Conservation (phyloP, 2,797 vertebrate species). For the Pseudopleuronectes americanus region DNA sequence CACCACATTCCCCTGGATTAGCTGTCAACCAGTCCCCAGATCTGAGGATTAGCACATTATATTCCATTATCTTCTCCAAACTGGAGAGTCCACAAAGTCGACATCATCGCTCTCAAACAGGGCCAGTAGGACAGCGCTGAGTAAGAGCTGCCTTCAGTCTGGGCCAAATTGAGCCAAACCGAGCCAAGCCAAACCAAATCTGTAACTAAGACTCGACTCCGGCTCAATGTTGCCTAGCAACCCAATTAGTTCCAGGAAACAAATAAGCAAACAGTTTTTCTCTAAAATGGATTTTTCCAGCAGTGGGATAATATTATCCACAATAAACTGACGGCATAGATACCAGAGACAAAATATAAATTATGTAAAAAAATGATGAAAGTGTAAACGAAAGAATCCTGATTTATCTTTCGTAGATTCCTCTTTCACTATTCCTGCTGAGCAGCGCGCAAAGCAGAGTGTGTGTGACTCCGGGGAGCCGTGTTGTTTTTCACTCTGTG, state of each 20-base stretch:
- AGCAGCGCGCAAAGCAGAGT: slow-evolving; percentile 38
- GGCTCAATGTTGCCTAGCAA: slow-evolving; percentile 64
- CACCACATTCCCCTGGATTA: slow-evolving; percentile 84
- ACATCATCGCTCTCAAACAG: slow-evolving; percentile 53
- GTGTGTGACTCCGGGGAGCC: slow-evolving; percentile 70
- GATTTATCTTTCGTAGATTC: slow-evolving; percentile 52
- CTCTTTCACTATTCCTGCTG: slow-evolving; percentile 36
- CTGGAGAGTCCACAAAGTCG: slow-evolving; percentile 73
- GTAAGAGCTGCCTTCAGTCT: slow-evolving; percentile 56
- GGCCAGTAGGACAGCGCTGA: slow-evolving; percentile 59
- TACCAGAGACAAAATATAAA: slow-evolving; percentile 17
- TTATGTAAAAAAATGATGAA: slow-evolving; percentile 14
- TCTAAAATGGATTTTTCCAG: slow-evolving; percentile 49
- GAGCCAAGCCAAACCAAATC: slow-evolving; percentile 62
- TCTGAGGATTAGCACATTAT: slow-evolving; percentile 85
- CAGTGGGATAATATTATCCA: slow-evolving; percentile 9
- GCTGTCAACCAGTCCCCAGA: slow-evolving; percentile 82
- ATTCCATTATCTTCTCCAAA: slow-evolving; percentile 84
- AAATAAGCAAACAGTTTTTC: slow-evolving; percentile 51
- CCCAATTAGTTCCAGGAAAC: slow-evolving; percentile 57
- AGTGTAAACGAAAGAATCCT: slow-evolving; percentile 50
- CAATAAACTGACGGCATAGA: slow-evolving; percentile 23
- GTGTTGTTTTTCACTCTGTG: slow-evolving; percentile 81
- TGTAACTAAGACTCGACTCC: slow-evolving; percentile 59
- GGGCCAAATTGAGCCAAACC: slow-evolving; percentile 61